Base-by-base conservation (phyloP, 1,140 invertebrate species). In the Globodera ellingtonae region DNA sequence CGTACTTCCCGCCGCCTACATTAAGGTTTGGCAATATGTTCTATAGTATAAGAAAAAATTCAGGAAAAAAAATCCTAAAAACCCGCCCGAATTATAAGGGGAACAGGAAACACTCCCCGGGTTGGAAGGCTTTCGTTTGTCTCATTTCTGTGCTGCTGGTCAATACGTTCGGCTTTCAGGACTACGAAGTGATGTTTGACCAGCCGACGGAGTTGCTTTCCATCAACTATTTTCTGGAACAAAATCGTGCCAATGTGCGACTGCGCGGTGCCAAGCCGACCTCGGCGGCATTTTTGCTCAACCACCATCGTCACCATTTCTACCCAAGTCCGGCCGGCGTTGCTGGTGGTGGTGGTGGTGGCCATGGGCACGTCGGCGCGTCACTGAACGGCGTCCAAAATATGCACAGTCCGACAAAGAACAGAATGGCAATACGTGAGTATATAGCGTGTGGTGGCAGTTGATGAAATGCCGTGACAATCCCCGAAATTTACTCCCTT, bases 161-260 rank as follows among this genome's bases (percentile, higher is more conserved):
- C 56, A 18, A 62, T 18, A 6, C 0, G 8, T n/a, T 59, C 52
- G 18, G 15, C n/a, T 71, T 83, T 59, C 50, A 87, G 84, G 84
- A 85, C 67, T 78, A 75, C 59, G 85, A 85, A 77, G 84, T 85
- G n/a, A 85, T 85, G 84, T 75, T 48, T 35, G 85, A 84, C n/a
- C 72, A 79, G 59, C 85, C 85, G n/a, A 46, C 62, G 4, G 84
- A 85, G 62, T 59, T 85, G 10, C 65, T 86, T 1, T 79, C 79
- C 5, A 72, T 85, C 15, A 46, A 85, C 13, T 85, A 85, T 24
- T 85, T 85, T 65, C 72, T 85, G 4, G 83, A 86, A 72, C 79
- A 75, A 78, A 85, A 85, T 62, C 72, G 78, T 56, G 84, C 84
- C 8, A 86, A 81, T 48, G 80, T 67, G 56, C 56, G 56, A 18